Evolutionary conservation across 2,888 invertebrate species (phyloP).

Genomic region (Altica lythri): DNA sequence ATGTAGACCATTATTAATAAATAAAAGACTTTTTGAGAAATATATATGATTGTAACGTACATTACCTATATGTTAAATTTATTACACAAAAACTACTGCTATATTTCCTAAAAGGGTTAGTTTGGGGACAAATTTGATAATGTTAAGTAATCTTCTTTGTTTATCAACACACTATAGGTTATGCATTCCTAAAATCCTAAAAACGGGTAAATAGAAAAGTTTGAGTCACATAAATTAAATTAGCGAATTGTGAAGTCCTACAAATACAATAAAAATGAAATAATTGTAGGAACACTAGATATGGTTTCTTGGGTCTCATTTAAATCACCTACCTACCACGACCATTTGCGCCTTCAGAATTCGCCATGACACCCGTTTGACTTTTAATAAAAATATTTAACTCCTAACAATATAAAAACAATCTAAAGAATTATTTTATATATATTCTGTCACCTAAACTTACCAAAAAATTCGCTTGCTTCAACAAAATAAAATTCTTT

Average conservation of each 20-base stretch:
- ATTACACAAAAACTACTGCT: neutral
- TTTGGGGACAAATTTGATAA: constrained; percentile 6
- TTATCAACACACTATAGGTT: constrained; percentile 47
- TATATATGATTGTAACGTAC: neutral
- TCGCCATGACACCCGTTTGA: constrained; percentile 41
- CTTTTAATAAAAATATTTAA: constrained; percentile 16
- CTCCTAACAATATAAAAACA: constrained; percentile 19
- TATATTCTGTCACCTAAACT: constrained; percentile 27
- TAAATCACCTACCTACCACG: constrained; percentile 48
- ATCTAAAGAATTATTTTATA: constrained; percentile 13
- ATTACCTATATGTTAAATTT: neutral
- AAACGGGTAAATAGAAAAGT: no score
- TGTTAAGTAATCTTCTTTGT: constrained; percentile 38
- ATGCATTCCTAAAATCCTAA: constrained; percentile 30
- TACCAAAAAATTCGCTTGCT: constrained; percentile 34
- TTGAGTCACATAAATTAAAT: no score
- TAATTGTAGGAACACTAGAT: constrained; percentile 1
- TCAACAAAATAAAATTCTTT: constrained; percentile 33
- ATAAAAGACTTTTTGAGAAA: neutral
- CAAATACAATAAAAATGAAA: constrained; percentile 1
- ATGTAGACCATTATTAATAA: no score
- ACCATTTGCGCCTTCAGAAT: constrained; percentile 44
- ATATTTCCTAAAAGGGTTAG: neutral
- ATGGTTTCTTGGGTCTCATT: neutral
- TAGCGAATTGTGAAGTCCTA: neutral